Conservation (phyloP, 1,140 invertebrate species). For the Drosophila ohnishii region DNA sequence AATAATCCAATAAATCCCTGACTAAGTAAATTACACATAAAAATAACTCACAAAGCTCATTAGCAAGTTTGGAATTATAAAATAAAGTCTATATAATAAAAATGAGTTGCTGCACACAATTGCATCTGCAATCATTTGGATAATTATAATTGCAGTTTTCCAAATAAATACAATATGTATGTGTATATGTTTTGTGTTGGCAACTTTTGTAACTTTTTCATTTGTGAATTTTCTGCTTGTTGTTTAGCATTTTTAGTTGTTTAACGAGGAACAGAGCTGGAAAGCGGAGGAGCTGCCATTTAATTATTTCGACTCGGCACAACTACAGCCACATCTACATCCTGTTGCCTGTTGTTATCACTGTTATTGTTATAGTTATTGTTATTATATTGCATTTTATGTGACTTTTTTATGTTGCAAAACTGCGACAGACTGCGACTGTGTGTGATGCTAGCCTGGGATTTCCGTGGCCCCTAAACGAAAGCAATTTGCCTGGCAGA, state of each 20-base stretch:
- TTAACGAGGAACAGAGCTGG: background rate
- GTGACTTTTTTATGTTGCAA: constrained; percentile 61
- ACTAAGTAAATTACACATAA: background rate
- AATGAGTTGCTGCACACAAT: background rate
- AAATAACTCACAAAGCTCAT: background rate
- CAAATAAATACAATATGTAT: constrained; percentile 2
- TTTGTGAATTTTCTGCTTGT: constrained; percentile 38
- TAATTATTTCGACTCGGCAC: constrained; percentile 66
- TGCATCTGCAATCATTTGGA: constrained; percentile 21
- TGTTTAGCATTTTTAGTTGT: constrained; percentile 17
- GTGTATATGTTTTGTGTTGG: constrained; percentile 1
- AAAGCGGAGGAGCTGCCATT: constrained; percentile 38
- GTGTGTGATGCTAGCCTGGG: constrained; percentile 2
- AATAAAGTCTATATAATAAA: background rate
- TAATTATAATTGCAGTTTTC: constrained; percentile 16
- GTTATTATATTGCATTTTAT: constrained; percentile 69
- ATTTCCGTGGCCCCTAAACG: constrained; percentile 20
- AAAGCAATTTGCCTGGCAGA: constrained; percentile 14
- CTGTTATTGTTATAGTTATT: constrained; percentile 68
- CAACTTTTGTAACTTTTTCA: constrained; percentile 58
- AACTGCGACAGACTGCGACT: constrained; percentile 20
- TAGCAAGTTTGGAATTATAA: background rate
- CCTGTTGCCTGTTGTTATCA: constrained; percentile 55
- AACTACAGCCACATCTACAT: constrained; percentile 17
- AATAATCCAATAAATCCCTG: background rate